These are phyloP conservation scores for Idaea aversata DNA, from an alignment of 2,888 invertebrate genomes.

Conservation along the genomic window DNA sequence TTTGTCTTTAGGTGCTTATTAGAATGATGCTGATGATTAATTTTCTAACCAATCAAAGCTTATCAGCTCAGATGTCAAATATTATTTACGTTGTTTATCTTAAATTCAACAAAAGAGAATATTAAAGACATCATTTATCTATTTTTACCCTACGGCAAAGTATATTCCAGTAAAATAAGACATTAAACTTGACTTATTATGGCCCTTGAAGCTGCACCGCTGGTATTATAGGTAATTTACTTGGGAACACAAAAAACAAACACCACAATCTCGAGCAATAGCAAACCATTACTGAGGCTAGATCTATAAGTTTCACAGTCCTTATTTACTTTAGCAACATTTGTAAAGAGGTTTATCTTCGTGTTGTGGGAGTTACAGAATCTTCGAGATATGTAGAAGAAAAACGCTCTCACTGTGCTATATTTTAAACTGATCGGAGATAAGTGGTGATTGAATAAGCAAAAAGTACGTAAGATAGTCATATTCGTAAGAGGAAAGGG, in stretches of 20 bases:
- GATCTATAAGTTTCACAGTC: slow-evolving; percentile 8
- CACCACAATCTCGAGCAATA: slow-evolving; percentile 41
- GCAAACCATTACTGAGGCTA: slow-evolving; percentile 32
- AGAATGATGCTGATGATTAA: too few species aligned
- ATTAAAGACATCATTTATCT: neutral
- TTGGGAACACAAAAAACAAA: slow-evolving; percentile 48
- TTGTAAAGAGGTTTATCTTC: neutral
- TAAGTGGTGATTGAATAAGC: neutral
- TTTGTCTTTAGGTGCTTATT: too few species aligned
- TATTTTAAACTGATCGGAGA: neutral
- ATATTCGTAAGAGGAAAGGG: too few species aligned
- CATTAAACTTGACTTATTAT: slow-evolving; percentile 26
- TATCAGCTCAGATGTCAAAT: too few species aligned
- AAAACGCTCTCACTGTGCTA: neutral
- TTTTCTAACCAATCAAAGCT: too few species aligned
- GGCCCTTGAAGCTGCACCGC: slow-evolving; percentile 25
- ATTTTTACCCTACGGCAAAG: neutral
- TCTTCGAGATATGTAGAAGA: neutral
- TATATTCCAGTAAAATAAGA: slow-evolving; percentile 20
- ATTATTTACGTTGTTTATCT: too few species aligned
- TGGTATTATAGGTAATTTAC: slow-evolving; percentile 53
- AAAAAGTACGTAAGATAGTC: neutral
- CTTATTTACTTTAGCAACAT: neutral
- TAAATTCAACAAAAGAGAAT: neutral
- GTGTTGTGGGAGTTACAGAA: neutral